Conservation (phyloP, 2,113 vertebrate species). For the Alligator mississippiensis region DNA sequence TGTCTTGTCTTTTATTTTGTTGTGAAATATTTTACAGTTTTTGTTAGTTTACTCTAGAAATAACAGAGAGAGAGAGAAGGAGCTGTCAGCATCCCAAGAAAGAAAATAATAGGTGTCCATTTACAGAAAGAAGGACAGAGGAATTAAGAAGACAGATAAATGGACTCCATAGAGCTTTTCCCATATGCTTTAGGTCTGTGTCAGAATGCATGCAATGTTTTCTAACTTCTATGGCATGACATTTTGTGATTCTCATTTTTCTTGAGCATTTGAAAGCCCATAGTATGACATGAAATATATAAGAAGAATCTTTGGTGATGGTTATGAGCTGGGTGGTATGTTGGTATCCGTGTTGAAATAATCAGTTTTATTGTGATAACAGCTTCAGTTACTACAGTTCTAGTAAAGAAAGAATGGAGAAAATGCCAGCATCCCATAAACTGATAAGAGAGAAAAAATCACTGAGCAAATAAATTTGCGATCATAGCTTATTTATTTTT, state of each 20-base stretch:
- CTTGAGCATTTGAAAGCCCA: fast-evolving
- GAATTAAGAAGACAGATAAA: neutral
- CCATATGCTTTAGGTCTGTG: neutral
- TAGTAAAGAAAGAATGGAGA: neutral
- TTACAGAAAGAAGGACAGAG: neutral
- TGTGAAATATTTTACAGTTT: neutral
- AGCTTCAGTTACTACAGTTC: neutral
- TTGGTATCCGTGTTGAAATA: neutral
- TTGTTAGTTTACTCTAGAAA: neutral
- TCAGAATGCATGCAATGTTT: neutral
- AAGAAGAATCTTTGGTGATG: neutral
- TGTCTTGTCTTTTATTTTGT: neutral
- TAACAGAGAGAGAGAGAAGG: neutral
- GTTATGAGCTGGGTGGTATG: neutral
- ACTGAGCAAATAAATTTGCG: neutral
- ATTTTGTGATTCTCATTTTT: neutral
- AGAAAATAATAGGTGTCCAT: fast-evolving
- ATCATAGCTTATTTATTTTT: neutral
- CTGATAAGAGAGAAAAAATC: neutral
- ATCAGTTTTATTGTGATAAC: neutral
- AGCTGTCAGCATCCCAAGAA: neutral
- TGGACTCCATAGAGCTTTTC: neutral
- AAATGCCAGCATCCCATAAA: neutral
- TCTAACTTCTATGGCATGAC: neutral
- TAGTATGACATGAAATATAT: neutral